phyloP scores from a whole-genome alignment of 2,888 invertebrate species.

The Camptogramma bilineatum region DNA sequence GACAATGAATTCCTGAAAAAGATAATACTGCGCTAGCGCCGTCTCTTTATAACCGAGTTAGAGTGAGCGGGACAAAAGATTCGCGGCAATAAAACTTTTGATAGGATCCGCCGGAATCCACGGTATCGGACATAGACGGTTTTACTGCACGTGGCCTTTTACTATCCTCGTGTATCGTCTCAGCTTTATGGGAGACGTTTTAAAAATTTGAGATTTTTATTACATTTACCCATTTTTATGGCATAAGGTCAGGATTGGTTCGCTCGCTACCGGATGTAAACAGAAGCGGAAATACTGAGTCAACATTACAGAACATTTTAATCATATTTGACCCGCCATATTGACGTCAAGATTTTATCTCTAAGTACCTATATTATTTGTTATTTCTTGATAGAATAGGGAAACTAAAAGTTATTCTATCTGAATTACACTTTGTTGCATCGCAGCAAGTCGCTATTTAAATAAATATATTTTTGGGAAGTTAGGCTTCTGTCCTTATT shows the following conservation, averaged over 20 bases:
- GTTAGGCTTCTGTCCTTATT: no score
- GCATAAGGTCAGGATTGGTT: constrained; percentile 48
- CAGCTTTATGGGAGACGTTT: constrained; percentile 70
- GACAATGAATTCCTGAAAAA: constrained; percentile 85
- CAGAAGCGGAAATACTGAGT: neutral
- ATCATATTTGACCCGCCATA: constrained; percentile 1
- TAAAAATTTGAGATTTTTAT: constrained; percentile 73
- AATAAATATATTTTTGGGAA: no score
- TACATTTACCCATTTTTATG: constrained; percentile 58
- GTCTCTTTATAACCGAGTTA: constrained; percentile 72
- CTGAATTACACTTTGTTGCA: no score
- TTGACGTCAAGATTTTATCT: neutral
- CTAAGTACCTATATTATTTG: no score
- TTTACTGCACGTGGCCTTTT: constrained; percentile 74
- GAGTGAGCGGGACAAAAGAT: constrained; percentile 74
- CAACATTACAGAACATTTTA: neutral
- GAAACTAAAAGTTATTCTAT: no score
- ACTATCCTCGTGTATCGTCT: constrained; percentile 72
- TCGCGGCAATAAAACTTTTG: constrained; percentile 80
- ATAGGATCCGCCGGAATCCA: constrained; percentile 79
- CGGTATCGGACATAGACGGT: constrained; percentile 77
- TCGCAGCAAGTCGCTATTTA: no score
- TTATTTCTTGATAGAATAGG: no score
- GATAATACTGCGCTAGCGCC: constrained; percentile 71
- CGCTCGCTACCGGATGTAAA: constrained; percentile 50